These are phyloP conservation scores for Diorhabda carinulata DNA, from an alignment of 1,140 invertebrate genomes.

Conservation along the genomic window DNA sequence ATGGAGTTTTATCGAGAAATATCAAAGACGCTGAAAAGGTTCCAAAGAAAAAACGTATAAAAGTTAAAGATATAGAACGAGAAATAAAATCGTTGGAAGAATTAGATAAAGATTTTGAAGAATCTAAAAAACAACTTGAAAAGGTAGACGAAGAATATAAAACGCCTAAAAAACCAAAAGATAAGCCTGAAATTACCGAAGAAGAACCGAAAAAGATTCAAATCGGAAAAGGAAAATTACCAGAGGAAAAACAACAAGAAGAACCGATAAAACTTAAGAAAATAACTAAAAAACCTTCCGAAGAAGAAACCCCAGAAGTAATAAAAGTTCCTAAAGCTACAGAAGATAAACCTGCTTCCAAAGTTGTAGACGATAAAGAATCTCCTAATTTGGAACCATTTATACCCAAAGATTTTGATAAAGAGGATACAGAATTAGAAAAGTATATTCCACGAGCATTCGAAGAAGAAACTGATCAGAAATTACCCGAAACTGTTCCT, in stretches of 20 bases:
- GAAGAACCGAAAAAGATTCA: conserved; percentile 45
- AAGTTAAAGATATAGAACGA: conserved; percentile 57
- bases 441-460: conserved; percentile 31
- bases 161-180: conserved; percentile 41
- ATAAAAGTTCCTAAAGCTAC: conserved; percentile 33
- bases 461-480: conserved; percentile 33
- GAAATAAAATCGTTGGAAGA: conserved; percentile 58
- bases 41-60: conserved; percentile 52
- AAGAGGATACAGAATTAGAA: conserved; percentile 32
- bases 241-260: conserved; percentile 39
- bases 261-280: conserved; percentile 37
- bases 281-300: conserved; percentile 31
- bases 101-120: conserved; percentile 54
- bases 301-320: conserved; percentile 26
- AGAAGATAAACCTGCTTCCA: background rate
- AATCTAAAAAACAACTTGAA: conserved; percentile 48
- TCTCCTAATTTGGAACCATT: conserved; percentile 41
- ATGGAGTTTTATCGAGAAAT: conserved; percentile 66
- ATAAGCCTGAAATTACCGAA: conserved; percentile 44
- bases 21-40: conserved; percentile 63
- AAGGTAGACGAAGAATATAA: conserved; percentile 42
- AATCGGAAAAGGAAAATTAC: conserved; percentile 53
- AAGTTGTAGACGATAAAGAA: conserved; percentile 37
- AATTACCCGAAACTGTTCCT: conserved; percentile 30
- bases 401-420: conserved; percentile 39